Evolutionary conservation across 23 tunicate genomes (phyloP), one percentile per base, ranked within the genome.

Genomic region (Aplidium turbinatum): DNA sequence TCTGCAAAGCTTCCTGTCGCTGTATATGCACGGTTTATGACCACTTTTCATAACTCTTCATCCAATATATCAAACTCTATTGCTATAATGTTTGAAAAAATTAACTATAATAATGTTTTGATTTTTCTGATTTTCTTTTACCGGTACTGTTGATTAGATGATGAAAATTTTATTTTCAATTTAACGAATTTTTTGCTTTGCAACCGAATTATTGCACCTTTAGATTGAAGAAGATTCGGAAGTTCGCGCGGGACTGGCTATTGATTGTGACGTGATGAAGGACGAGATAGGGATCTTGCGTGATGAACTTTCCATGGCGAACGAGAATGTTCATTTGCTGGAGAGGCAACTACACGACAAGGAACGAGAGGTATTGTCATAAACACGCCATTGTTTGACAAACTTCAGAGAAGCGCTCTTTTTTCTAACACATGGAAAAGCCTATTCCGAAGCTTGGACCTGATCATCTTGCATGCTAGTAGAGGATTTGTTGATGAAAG

Each of bases 341-440:
- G 89, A 83, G 75, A 68, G 81, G 36, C 81, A 83, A 19, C 58
- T 83, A 0, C 89, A 83, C 36, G 89, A 83, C 24, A 51, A 63
- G 52, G 89, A 83, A 55, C 34, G 89, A 36, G 89, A 83, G 76
- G 89, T 83, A 35, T n/a, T n/a, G n/a, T n/a, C n/a, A n/a, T n/a
- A n/a, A n/a, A n/a, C n/a, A n/a, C n/a, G n/a, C n/a, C n/a, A n/a
- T n/a, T n/a, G n/a, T n/a, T n/a, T n/a, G n/a, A n/a, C n/a, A n/a
- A n/a, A n/a, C n/a, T n/a, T n/a, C n/a, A n/a, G n/a, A n/a, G n/a
- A n/a, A n/a, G n/a, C n/a, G n/a, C n/a, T n/a, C n/a, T n/a, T n/a
- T n/a, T n/a, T n/a, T n/a, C n/a, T n/a, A n/a, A n/a, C n/a, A n/a
- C n/a, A n/a, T n/a, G n/a, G n/a, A n/a, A n/a, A n/a, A n/a, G n/a